These are phyloP conservation scores for Chymomyza costata DNA, from an alignment of 1,140 invertebrate genomes.

Conservation along the genomic window DNA sequence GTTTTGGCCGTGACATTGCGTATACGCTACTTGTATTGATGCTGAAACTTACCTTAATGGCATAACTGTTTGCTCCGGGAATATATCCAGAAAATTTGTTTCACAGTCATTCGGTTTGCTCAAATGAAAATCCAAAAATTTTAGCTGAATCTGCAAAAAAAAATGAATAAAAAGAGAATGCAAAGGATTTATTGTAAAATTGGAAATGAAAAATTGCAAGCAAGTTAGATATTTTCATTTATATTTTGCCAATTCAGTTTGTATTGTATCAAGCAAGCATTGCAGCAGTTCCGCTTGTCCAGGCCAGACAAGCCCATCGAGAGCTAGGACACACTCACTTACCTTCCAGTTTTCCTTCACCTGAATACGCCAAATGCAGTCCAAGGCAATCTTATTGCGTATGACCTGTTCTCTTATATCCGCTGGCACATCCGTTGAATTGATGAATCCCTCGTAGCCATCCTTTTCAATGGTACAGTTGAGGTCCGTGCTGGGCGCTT, in stretches of 20 bases:
- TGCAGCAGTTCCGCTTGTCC: too few relatives aligned
- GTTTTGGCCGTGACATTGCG: conserved; percentile 37
- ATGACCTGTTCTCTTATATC: conserved; percentile 60
- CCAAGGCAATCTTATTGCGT: conserved; percentile 77
- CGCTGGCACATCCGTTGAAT: conserved; percentile 59
- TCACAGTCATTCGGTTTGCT: conserved; percentile 88
- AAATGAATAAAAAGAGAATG: too few relatives aligned
- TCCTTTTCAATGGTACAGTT: conserved; percentile 67
- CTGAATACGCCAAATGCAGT: conserved; percentile 88
- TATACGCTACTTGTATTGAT: conserved; percentile 25
- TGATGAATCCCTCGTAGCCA: conserved; percentile 64
- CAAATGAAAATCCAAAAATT: conserved; percentile 82
- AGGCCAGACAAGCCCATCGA: neutral
- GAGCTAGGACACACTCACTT: conserved; percentile 42
- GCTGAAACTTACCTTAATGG: conserved; percentile 73
- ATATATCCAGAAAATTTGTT: conserved; percentile 88
- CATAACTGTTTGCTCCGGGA: conserved; percentile 81
- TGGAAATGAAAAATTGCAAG: too few relatives aligned
- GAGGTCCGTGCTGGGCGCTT: conserved; percentile 67
- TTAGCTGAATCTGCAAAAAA: conserved; percentile 82
- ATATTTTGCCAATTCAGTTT: conserved; percentile 1
- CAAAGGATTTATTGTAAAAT: too few relatives aligned
- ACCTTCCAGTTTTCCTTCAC: conserved; percentile 83
- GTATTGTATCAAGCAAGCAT: too few relatives aligned
- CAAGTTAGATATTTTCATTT: neutral